Base-by-base conservation (phyloP, 2,113 vertebrate species). In the Seriola dumerili region DNA sequence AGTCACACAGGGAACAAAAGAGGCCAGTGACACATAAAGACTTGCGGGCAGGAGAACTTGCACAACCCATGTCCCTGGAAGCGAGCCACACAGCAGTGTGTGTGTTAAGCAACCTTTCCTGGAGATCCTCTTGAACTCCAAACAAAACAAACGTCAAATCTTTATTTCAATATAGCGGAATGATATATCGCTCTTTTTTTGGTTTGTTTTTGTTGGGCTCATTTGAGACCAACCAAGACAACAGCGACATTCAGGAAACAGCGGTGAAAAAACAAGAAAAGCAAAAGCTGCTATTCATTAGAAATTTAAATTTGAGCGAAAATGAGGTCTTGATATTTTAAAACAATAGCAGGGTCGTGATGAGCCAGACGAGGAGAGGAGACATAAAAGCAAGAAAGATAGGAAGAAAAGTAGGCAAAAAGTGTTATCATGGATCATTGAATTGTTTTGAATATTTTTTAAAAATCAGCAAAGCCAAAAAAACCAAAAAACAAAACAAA, bases 61-160 rank as follows among this genome's bases (percentile, higher is more conserved):
- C 72, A 81, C 74, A 66, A 81, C 52, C 29, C 40, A 12, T 0
- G 12, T 40, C 68, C 59, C 72, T 80, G 83, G 76, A 78, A 72
- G 10, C 8, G n/a, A 62, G 69, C 72, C 64, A 80, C 23, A n/a
- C n/a, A 61, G 0, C 59, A 38, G 44, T 76, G 38, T 65, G 50
- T 80, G 64, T 64, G 64, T 88, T 69, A 42, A 59, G 82, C 76
- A 87, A 90, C 76, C 81, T n/a, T 88, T 90, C 88, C 80, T 86
- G 83, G 85, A 91, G 76, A 78, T 87, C 21, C 75, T 75, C 5
- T 23, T 74, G 63, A 81, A 84, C 75, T 42, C 76, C 75, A 66
- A 88, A 91, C 59, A 85, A 84, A 87, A 85, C 86, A 88, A 89
- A 76, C 1, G 32, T 36, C 38, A 77, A 44, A 71, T 74, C 72